Conservation (phyloP, 2,113 vertebrate species). For the Oreocharis arfaki region DNA sequence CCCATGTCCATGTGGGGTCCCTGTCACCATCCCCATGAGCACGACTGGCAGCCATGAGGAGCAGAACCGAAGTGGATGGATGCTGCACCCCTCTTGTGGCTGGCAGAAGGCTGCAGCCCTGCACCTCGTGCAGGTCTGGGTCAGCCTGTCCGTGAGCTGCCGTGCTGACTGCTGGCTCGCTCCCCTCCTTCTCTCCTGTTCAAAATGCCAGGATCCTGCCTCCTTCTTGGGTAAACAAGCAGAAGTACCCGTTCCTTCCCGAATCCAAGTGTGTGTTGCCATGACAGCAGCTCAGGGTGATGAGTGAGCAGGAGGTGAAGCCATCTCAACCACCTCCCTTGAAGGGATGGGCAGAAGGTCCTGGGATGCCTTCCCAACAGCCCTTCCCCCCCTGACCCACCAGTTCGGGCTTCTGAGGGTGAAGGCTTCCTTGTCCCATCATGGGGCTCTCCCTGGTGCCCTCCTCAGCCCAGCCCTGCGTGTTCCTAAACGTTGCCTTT, state of each 20-base stretch:
- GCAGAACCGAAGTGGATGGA: neutral
- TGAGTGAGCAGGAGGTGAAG: neutral
- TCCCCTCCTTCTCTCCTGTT: neutral
- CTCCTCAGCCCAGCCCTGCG: neutral
- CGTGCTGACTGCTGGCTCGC: fast-evolving
- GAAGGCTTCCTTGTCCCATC: neutral
- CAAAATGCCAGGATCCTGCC: neutral
- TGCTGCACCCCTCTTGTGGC: neutral
- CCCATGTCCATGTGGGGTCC: neutral
- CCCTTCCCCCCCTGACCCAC: neutral
- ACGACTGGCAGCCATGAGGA: fast-evolving
- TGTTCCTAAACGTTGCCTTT: neutral
- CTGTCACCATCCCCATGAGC: neutral
- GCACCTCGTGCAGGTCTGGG: too few species aligned
- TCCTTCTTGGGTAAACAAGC: neutral
- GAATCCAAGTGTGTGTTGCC: neutral
- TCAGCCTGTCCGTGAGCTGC: neutral
- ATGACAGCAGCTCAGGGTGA: neutral
- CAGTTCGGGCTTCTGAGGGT: neutral
- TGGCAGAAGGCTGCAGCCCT: neutral
- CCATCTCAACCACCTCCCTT: neutral
- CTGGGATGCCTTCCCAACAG: neutral
- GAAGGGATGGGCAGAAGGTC: neutral
- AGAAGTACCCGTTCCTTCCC: neutral
- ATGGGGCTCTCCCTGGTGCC: neutral